Base-by-base conservation (phyloP, 1,140 invertebrate genomes). In the Mactra quadrangularis region DNA sequence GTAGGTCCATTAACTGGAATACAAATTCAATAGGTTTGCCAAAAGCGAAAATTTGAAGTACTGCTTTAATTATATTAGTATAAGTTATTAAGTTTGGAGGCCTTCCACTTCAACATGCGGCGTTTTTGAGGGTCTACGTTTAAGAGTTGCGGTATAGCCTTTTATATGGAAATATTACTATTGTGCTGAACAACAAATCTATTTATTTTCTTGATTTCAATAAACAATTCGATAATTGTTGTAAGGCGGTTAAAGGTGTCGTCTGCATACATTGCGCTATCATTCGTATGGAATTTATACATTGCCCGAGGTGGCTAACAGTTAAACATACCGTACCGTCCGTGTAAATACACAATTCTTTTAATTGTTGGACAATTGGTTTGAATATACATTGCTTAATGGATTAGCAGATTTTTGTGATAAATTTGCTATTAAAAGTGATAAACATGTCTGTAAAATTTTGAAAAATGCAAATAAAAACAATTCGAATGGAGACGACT, bases 1-100 rank as follows among this genome's bases (percentile, higher is more conserved):
- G 64, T 50, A 31, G 45, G 41, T 68, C 64, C 64, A 68, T 68
- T 68, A 68, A 41, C 7, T 6, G 6, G 25, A 19, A 55, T 50
- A 22, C 19, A 47, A 17, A 50, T 31, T 50, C 13, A 50, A 68
- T 29, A 29, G 41, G n/a, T 19, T 68, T 15, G 64, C 64, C 64
- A 68, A 22, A 31, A 50, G 64, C 64, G 45, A 68, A 15, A 31
- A 29, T 68, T 68, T 68, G 41, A 50, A 68, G 64, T 52, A 25
- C 35, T n/a, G 29, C 47, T 50, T 41, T 31, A 52, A 41, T 68
- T 47, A 47, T 68, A 68, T 68, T 68, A 50, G 59, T 35, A 17
- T 38, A 35, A 62, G 64, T 50, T 52, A 68, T 68, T 68, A 68
- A 41, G 38, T 19, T 17, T 4, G 6, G 60, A 41, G 4, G 11